phyloP scores from a whole-genome alignment of 2,113 vertebrate species.

The Chascanopsetta lugubris region DNA sequence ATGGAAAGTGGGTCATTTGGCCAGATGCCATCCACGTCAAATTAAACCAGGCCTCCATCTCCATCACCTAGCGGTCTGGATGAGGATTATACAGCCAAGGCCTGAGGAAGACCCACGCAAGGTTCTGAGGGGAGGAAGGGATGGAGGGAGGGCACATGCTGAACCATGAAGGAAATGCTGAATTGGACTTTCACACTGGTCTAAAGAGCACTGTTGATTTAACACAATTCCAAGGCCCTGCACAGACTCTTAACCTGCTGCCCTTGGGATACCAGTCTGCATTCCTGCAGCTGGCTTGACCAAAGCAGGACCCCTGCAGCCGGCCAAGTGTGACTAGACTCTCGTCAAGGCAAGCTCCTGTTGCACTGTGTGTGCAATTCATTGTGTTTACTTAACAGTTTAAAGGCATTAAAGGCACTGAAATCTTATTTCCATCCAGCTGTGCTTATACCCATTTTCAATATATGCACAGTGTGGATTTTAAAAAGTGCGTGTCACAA shows the following conservation, averaged over 20 bases:
- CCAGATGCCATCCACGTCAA: conserved; percentile 11
- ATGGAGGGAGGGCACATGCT: conserved; percentile 14
- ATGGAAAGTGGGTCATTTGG: conserved; percentile 66
- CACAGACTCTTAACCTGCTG: conserved; percentile 56
- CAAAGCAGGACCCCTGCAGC: conserved; percentile 54
- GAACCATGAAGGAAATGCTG: conserved; percentile 45
- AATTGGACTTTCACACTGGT: conserved; percentile 44
- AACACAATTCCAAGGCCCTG: conserved; percentile 38
- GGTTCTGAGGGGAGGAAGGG: not conserved
- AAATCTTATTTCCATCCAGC: conserved; percentile 28
- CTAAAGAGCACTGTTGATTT: conserved; percentile 61
- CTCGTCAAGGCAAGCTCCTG: conserved; percentile 38
- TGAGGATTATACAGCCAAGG: conserved; percentile 25
- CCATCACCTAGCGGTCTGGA: conserved; percentile 52
- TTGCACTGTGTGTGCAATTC: conserved; percentile 32
- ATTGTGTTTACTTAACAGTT: conserved; percentile 39
- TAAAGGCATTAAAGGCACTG: conserved; percentile 28
- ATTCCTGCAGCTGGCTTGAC: conserved; percentile 57
- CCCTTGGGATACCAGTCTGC: conserved; percentile 60
- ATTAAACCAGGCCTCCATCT: conserved; percentile 30
- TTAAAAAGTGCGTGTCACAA: not conserved
- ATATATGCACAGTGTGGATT: conserved; percentile 19
- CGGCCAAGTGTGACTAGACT: conserved; percentile 9
- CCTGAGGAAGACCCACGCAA: conserved; percentile 18
- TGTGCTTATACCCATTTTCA: conserved; percentile 3